A percentile compares a stretch with the other conserved stretches of the same genome.
Evolutionary conservation across 2,113 vertebrate species (phyloP).

Genomic region (Ivindomyrus marchei): DNA sequence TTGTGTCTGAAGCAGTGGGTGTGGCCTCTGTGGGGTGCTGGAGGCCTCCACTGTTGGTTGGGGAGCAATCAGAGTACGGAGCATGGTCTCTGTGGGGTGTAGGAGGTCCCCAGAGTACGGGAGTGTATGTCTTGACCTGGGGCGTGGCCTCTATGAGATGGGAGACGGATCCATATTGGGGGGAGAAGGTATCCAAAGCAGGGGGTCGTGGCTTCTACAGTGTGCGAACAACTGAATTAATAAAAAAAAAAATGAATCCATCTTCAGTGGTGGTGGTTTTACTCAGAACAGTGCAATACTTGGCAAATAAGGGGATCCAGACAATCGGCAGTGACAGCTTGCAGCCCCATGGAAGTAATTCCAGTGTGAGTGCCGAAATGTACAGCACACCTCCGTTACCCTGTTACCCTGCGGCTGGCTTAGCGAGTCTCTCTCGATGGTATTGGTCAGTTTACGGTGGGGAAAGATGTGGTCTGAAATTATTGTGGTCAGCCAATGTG

Average conservation of each 20-base stretch:
- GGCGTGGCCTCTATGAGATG: background rate
- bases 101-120: background rate
- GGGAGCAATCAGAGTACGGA: background rate
- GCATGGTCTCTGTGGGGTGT: background rate
- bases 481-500: background rate
- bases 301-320: background rate
- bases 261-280: background rate
- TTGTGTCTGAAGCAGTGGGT: no score
- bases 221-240: background rate
- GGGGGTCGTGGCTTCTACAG: background rate
- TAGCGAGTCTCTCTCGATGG: background rate
- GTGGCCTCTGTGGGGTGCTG: background rate
- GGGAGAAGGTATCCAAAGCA: background rate
- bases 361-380: background rate
- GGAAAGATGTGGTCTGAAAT: background rate
- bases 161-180: background rate
- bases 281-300: background rate
- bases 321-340: background rate
- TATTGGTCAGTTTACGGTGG: background rate
- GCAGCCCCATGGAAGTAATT: background rate
- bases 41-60: background rate
- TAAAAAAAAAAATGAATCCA: background rate
- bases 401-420: background rate
- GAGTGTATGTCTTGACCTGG: background rate
- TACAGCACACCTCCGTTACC: background rate